These are phyloP conservation scores for Cryptosula pallasiana DNA, from an alignment of 2,888 invertebrate species.

Conservation along the genomic window DNA sequence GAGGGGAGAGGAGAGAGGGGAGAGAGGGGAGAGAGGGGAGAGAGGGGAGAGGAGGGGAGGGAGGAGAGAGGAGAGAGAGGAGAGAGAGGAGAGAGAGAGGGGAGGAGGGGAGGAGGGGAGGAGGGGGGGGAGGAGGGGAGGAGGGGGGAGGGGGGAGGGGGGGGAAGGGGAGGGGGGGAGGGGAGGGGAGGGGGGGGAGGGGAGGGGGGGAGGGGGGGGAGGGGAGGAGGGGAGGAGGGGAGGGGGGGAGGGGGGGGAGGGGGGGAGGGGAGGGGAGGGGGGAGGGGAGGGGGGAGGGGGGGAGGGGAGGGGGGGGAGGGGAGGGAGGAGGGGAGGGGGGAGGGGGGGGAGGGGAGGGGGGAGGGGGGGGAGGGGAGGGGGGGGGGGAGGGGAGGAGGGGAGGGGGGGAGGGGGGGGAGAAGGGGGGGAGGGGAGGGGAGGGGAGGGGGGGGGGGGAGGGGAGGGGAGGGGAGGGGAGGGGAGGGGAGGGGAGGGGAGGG, in stretches of 20 bases:
- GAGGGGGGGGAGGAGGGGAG: not conserved
- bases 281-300: not conserved
- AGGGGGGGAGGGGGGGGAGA: not conserved
- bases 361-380: not conserved
- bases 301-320: too few species aligned
- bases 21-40: not conserved
- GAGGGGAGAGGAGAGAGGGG: not conserved
- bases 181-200: not conserved
- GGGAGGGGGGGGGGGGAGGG: not conserved
- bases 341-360: too few species aligned
- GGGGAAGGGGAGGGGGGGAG: not conserved
- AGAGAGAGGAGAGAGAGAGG: not conserved
- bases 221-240: not conserved
- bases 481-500: not conserved
- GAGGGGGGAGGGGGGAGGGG: not conserved
- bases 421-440: not conserved
- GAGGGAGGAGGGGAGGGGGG: slow-evolving; percentile 1
- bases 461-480: not conserved
- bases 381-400: not conserved
- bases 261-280: not conserved
- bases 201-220: not conserved
- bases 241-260: not conserved
- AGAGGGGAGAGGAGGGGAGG: not conserved
- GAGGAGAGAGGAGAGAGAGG: not conserved
- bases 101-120: not conserved